Evolutionary conservation across 2,797 vertebrate genomes (phyloP), one percentile per base, ranked within the genome.

Genomic region (Triplophysa bombifrons): DNA sequence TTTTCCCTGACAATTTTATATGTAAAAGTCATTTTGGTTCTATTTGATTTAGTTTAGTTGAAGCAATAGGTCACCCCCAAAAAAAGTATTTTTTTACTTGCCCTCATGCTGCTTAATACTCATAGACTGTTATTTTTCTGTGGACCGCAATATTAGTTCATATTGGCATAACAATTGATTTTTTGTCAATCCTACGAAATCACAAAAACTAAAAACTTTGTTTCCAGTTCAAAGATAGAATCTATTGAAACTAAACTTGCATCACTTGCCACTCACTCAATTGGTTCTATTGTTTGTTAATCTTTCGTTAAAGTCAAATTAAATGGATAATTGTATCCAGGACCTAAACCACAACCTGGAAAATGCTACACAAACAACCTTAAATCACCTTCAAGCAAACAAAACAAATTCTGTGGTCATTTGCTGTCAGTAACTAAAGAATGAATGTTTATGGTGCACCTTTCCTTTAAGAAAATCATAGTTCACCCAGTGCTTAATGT

Each of bases 91-190:
- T 41, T 5, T 41, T 41, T 41, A 41, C 38, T 41, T 2, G 9
- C 1, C 38, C 38, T 41, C 41, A 41, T 41, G 41, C 41, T 41
- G 10, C 41, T 41, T 2, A 10, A 41, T 10, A 92, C 92, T 93
- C 13, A 48, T 48, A 48, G 1, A 13, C 46, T 48, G 46, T 48
- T 48, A 14, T 48, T 48, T 22, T 48, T 48, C 13, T 14, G 46
- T 48, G 46, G 13, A 41, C 9, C 41, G 10, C 13, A 3, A 48
- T 48, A 1, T 14, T 13, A 14, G 46, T 11, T 41, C 41, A 41
- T 10, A 11, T 10, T 11, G 41, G 25, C 25, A 2, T 27, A 27
- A 11, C 41, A 41, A 41, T 41, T 41, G 34, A 7, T 34, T 34
- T 38, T 38, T 6, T 38, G 10, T 50, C 48, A 16, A 3, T 50